Conservation (phyloP, 2,797 vertebrate genomes). For the Melanotaenia trifasciata region DNA sequence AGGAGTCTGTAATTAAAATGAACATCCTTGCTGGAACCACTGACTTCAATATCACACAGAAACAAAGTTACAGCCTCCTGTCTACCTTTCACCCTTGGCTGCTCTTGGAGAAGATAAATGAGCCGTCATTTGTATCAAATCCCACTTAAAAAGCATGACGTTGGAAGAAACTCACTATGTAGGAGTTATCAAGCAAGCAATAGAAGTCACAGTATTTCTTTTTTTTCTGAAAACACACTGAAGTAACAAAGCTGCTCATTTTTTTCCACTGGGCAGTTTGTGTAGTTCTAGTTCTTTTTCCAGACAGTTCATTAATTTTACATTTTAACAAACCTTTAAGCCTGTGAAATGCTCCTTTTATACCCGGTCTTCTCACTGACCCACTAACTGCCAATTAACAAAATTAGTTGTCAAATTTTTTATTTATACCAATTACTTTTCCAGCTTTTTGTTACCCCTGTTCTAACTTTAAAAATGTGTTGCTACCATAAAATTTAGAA, state of each 20-base stretch:
- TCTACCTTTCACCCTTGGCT: constrained; percentile 41
- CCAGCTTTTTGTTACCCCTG: neutral
- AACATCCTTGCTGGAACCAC: constrained; percentile 43
- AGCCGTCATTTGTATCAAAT: constrained; percentile 26
- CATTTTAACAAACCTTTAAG: neutral
- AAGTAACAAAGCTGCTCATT: neutral
- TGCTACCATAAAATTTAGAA: neutral
- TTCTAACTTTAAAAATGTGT: neutral
- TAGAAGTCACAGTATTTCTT: neutral
- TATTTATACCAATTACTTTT: neutral
- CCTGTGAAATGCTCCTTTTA: no score
- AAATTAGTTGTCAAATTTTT: neutral
- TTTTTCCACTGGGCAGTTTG: neutral
- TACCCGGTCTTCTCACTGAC: no score
- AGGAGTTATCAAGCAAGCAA: constrained; percentile 38
- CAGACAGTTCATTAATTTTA: neutral
- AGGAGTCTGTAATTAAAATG: constrained; percentile 48
- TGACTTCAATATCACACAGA: constrained; percentile 25
- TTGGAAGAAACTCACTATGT: constrained; percentile 31
- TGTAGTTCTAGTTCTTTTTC: neutral
- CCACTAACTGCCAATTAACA: neutral
- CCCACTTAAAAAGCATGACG: constrained; percentile 9
- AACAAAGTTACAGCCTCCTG: constrained; percentile 24
- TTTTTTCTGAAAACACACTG: neutral
- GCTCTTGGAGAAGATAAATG: constrained; percentile 43